Conservation (phyloP, 2,888 invertebrate species). For the Spatulosminthurus flaviceps region DNA sequence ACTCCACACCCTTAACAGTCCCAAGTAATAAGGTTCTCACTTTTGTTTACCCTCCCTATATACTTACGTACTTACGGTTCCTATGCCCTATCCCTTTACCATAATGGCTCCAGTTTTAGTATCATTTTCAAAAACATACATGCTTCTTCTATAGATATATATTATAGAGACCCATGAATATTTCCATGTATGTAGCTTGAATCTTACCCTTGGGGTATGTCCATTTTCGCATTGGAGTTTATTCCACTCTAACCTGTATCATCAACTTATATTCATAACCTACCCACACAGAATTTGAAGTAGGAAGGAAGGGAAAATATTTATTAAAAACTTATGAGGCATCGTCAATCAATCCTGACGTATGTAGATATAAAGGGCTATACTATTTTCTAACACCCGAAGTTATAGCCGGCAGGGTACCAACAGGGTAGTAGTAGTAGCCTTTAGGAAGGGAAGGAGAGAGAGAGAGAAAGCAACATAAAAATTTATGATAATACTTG, state of each 20-base stretch:
- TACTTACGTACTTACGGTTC: no score
- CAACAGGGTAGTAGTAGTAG: not conserved
- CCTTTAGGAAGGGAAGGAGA: not conserved
- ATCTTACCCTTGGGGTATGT: slow-evolving; percentile 12
- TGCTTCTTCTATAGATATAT: no score
- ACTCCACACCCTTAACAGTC: slow-evolving; percentile 9
- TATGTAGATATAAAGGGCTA: not conserved
- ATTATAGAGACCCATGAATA: not conserved
- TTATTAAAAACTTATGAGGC: slow-evolving; percentile 29
- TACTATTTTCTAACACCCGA: no score
- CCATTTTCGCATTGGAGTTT: slow-evolving; percentile 3
- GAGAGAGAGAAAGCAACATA: slow-evolving; percentile 13
- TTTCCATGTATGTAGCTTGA: not conserved
- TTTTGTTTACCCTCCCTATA: slow-evolving; percentile 9
- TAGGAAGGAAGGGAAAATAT: slow-evolving; percentile 21
- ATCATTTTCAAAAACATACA: no score
- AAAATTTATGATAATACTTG: slow-evolving; percentile 30
- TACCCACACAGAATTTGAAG: slow-evolving; percentile 36
- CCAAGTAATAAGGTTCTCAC: slow-evolving; percentile 21
- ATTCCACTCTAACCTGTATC: slow-evolving; percentile 1
- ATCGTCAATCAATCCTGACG: slow-evolving; percentile 30
- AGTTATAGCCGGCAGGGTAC: no score
- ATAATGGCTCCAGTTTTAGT: no score
- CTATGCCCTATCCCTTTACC: no score
- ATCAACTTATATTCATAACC: slow-evolving; percentile 37